Conservation (phyloP, 2,888 invertebrate species). For the Deilephila porcellus region DNA sequence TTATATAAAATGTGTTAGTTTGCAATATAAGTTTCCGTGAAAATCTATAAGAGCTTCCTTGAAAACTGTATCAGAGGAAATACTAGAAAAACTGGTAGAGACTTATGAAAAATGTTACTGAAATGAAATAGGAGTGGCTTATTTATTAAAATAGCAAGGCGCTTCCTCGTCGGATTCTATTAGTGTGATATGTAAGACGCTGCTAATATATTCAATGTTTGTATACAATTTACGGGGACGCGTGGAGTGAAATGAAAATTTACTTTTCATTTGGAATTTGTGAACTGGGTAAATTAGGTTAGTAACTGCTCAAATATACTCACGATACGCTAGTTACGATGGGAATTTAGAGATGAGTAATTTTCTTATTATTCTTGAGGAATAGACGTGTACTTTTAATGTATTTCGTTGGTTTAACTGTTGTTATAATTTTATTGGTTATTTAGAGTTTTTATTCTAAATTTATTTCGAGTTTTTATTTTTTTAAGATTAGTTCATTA, state of each 20-base stretch:
- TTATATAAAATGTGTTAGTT: too few relatives aligned
- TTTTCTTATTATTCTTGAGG: too few relatives aligned
- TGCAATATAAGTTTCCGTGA: too few relatives aligned
- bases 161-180: conserved; percentile 39
- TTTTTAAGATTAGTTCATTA: too few relatives aligned
- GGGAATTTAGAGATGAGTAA: too few relatives aligned
- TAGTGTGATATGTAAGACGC: conserved; percentile 28
- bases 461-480: too few relatives aligned
- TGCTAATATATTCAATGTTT: conserved; percentile 45
- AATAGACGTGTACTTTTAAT: too few relatives aligned
- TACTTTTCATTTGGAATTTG: conserved; percentile 56
- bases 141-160: not conserved
- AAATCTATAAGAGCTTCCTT: too few relatives aligned
- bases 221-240: conserved; percentile 53
- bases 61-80: too few relatives aligned
- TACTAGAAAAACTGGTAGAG: too few relatives aligned
- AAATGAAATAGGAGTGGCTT: not conserved
- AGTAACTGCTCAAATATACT: not conserved
- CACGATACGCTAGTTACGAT: not conserved
- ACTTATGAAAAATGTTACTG: not conserved
- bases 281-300: conserved; percentile 37
- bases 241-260: conserved; percentile 46
- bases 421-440: not conserved
- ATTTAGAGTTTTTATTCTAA: not conserved
- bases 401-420: too few relatives aligned